phyloP scores from a whole-genome alignment of 2,113 vertebrate genomes.

The Muntiacus muntjak region DNA sequence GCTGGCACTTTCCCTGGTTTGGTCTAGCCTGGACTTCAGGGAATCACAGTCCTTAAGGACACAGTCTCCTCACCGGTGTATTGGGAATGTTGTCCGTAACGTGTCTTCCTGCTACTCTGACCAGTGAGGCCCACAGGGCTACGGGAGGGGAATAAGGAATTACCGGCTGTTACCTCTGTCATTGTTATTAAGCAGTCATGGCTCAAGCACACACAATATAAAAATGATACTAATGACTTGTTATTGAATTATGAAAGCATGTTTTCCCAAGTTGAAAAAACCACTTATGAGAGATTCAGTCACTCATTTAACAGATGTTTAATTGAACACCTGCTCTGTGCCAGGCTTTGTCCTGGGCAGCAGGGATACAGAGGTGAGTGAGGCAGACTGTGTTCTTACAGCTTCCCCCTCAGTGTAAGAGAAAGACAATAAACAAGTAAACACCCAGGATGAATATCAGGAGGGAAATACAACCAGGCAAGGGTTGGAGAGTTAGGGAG shows the following conservation, averaged over 20 bases:
- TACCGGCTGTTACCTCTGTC: not conserved
- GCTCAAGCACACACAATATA: not conserved
- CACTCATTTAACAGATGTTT: not conserved
- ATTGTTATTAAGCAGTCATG: not conserved
- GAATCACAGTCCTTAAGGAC: not conserved
- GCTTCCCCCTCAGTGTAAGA: not conserved
- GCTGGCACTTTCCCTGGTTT: not conserved
- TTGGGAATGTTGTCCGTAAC: not conserved
- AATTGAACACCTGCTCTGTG: not conserved
- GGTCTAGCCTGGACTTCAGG: not conserved
- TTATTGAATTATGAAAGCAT: not conserved
- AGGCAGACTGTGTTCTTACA: rapidly evolving
- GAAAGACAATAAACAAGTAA: not conserved
- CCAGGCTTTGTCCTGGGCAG: not conserved
- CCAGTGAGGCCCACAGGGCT: not conserved
- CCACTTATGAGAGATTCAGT: not conserved
- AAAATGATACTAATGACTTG: not conserved
- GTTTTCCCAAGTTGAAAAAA: not conserved
- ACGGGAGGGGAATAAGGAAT: not conserved
- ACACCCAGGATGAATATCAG: rapidly evolving
- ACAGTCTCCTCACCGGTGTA: not conserved
- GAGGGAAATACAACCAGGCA: rapidly evolving
- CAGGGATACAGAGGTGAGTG: rapidly evolving
- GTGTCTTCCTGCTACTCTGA: not conserved
- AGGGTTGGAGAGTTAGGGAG: not conserved